Base-by-base conservation (phyloP, 1,140 invertebrate genomes). In the Lepidurus apus region DNA sequence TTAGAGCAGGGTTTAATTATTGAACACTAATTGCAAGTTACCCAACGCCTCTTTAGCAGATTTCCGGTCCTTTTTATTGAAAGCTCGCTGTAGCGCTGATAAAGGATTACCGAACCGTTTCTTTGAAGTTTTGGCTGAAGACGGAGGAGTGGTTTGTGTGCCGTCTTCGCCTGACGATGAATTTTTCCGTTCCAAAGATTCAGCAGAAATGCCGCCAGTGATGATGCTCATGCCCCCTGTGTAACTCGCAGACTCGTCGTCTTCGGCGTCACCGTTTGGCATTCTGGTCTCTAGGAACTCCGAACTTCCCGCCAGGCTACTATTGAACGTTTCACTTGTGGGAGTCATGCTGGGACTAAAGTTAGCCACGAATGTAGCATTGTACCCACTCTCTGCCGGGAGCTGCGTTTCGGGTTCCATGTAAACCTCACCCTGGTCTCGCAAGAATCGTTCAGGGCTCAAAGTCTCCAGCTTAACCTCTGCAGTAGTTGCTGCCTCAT, bases 11-110 rank as follows among this genome's bases (percentile, higher is more conserved):
- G 13, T 7, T 65, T 21, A n/a, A 13, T 65, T 13, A 65, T 17
- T n/a, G 53, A 65, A 65, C 21, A 47, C 10, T 11, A 21, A 65
- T 65, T n/a, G 21, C 21, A 17, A 65, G 6, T 65, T 65, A 65
- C 53, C 53, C 6, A 65, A 65, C n/a, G 53, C 4, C 8, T 13
- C 53, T 1, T 65, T 65, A 7, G 53, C 17, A 65, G 53, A 65
- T 21, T 65, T 65, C 53, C 21, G 17, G 21, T 65, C 53, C 1
- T 65, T 65, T 65, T 65, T 65, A 21, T 65, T 9, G 53, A 65
- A 65, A 65, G 53, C 53, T 9, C 53, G 53, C 53, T 65, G 53
- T 9, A 65, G 53, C 7, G 53, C 53, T 65, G 53, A 65, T 65
- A 65, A 65, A 17, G 53, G n/a, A 8, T 65, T 65, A 65, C 7